phyloP scores from a whole-genome alignment of 2,113 vertebrate species.

The Porphyrio hochstetteri region DNA sequence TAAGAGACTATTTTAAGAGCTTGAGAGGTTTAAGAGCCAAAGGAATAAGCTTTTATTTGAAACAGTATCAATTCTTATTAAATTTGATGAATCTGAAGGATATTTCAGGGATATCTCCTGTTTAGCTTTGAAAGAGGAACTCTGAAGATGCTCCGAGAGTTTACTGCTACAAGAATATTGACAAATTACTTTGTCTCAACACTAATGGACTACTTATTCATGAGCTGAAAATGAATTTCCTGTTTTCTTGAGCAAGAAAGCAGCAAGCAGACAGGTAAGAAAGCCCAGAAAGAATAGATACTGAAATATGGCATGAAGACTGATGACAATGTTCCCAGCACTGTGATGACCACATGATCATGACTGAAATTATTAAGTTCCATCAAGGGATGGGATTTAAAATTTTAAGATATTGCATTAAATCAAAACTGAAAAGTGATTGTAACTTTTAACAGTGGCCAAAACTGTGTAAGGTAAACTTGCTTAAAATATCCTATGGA shows the following conservation, averaged over 20 bases:
- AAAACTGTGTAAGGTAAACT: neutral
- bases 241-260: neutral
- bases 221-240: conserved; percentile 5
- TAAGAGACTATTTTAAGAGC: neutral
- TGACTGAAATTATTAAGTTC: neutral
- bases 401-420: neutral
- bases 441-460: neutral
- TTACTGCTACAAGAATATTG: neutral
- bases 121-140: neutral
- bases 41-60: neutral
- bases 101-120: neutral
- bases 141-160: neutral
- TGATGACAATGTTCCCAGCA: neutral
- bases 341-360: no score
- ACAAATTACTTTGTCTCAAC: neutral
- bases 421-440: neutral
- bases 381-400: neutral
- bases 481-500: neutral
- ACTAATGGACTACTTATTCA: neutral
- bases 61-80: neutral
- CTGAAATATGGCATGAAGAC: fast-evolving
- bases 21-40: neutral
- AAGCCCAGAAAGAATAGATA: neutral
- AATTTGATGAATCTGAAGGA: neutral
- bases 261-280: neutral